A percentile compares a stretch with the other conserved stretches of the same genome.
These are phyloP conservation scores for Aphaenogaster ashmeadi DNA, from an alignment of 1,140 invertebrate species.

Conservation along the genomic window DNA sequence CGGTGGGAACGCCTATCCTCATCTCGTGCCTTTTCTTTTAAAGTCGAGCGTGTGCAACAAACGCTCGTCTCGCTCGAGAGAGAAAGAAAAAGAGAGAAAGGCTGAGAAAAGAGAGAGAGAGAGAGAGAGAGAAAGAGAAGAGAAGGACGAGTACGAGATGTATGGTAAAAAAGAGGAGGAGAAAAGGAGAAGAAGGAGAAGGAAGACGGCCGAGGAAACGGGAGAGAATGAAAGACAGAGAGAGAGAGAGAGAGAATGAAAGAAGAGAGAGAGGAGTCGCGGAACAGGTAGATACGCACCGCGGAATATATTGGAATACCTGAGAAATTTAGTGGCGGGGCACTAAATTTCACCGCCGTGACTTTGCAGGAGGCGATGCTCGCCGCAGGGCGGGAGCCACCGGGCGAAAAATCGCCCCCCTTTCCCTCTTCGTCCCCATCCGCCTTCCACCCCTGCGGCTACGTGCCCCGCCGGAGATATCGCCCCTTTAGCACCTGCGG, in stretches of 20 bases:
- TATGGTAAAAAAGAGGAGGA: conserved; percentile 37
- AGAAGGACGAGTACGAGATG: conserved; percentile 60
- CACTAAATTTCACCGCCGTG: conserved; percentile 84
- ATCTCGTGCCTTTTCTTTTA: conserved; percentile 87
- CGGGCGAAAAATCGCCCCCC: conserved; percentile 75
- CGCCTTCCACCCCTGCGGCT: neutral
- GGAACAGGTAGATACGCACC: conserved; percentile 86
- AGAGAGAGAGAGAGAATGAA: neutral
- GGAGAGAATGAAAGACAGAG: conserved; percentile 21
- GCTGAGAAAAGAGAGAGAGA: neutral
- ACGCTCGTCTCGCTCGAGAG: conserved; percentile 75
- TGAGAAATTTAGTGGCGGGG: conserved; percentile 85
- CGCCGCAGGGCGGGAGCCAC: conserved; percentile 75
- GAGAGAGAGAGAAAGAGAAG: conserved; percentile 21
- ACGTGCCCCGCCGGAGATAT: conserved; percentile 57
- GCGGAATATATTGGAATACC: conserved; percentile 87
- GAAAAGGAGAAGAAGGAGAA: neutral
- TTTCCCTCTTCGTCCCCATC: no score
- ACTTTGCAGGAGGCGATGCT: conserved; percentile 81
- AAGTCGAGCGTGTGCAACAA: conserved; percentile 83
- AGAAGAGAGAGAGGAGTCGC: conserved; percentile 65
- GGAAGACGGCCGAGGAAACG: conserved; percentile 46
- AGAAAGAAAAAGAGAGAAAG: conserved; percentile 43
- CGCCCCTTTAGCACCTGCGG: conserved; percentile 61
- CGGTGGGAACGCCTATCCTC: conserved; percentile 86